Base-by-base conservation (phyloP, 2,797 vertebrate species). In the Cephalopachus bancanus region DNA sequence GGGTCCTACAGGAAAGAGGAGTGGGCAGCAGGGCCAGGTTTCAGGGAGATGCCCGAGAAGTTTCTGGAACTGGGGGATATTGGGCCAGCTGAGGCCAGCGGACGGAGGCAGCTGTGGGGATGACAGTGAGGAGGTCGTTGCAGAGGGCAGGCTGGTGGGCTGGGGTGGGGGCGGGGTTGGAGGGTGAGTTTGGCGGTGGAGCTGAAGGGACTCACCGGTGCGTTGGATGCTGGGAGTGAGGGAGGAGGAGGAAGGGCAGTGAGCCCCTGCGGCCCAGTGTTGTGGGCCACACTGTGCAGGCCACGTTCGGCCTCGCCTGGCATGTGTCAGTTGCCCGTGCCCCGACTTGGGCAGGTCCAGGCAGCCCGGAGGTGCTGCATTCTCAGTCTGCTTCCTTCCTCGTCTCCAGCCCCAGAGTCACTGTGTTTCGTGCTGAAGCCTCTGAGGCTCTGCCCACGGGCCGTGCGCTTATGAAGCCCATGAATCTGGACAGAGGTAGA, bases 401-500 rank as follows among this genome's bases (percentile, higher is more conserved):
- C 67, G 55, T 64, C 44, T 55, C 62, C n/a, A n/a, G 55, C 60
- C 81, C 96, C 55, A 62, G 57, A 37, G 26, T 28, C 81, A 51
- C 71, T 91, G 7, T 44, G 7, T 78, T 97, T 97, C 60, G 53
- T 74, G 51, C 1, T 24, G 65, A 85, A 64, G 26, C 53, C 26
- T 57, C 83, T 91, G 72, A 75, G 57, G 53, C 92, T 44, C 24
- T 92, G 91, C 95, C 92, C 72, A 74, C 7, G 0, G 69, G 84
- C 76, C 96, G 30, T 71, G 30, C 89, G 81, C 96, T 81, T 78
- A 69, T 62, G 89, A 97, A 81, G 79, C 55, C 76, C 80, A 20
- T 92, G 83, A 78, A 89, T 97, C 83, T 71, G 24, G 76, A 79
- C 1, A 78, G 76, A 37, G 6, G 9, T 7, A n/a, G 81, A 92